Base-by-base conservation (phyloP, 2,888 invertebrate genomes). In the Heliothis peltigera region DNA sequence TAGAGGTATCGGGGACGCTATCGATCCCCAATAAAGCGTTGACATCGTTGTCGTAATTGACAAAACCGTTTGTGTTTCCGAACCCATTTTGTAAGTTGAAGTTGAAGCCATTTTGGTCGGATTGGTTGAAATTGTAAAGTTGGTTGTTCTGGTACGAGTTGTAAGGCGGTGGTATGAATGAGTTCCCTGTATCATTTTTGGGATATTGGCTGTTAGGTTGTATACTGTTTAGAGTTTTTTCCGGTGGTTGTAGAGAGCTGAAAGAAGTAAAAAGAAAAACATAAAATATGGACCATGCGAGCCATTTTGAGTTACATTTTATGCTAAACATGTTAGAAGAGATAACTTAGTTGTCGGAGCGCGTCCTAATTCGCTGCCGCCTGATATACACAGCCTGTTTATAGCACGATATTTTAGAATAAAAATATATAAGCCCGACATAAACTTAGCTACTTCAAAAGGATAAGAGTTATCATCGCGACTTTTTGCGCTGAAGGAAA, bases 171-270 rank as follows among this genome's bases (percentile, higher is more conserved):
- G 89, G 86, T 83, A 89, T 77, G 74, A 85, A 87, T 69, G 86
- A 79, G 70, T 82, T 87, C 10, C 79, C 84, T 48, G 88, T 64
- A 64, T 92, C 91, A 62, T 81, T 90, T 86, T 91, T 91, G 35
- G 87, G 86, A 70, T 91, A 92, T 59, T 89, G 90, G 64, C 75
- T 80, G 70, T 79, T 86, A 61, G 87, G 69, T 67, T 85, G 84
- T 76, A 91, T 63, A 47, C 82, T 83, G 79, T 83, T 91, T 86
- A 92, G 43, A 69, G 88, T 75, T 85, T 92, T 93, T 81, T 94
- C 94, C 87, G 89, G 84, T 90, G 91, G 84, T 88, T 88, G 91
- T 79, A 90, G 63, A 75, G 91, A 84, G 89, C 94, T 94, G 89
- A 2, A 89, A 87, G 32, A 12, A 25, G n/a, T 59, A 58, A 54